These are phyloP conservation scores for Felis chaus DNA, from an alignment of 2,113 vertebrate species.

Conservation along the genomic window DNA sequence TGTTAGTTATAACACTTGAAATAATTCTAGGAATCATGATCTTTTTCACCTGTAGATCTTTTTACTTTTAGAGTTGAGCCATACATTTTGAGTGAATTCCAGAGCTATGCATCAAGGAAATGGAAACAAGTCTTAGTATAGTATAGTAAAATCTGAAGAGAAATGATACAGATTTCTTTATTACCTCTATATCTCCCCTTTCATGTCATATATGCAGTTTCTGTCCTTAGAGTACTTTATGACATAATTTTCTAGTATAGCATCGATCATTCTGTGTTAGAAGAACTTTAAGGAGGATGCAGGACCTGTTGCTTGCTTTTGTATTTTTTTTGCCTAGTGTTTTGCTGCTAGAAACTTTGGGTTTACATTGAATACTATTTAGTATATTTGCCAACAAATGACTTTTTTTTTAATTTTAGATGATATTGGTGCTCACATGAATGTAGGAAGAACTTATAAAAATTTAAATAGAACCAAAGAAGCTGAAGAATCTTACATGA, in stretches of 20 bases:
- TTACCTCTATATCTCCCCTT: not conserved
- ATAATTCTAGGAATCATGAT: not conserved
- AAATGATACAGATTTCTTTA: not conserved
- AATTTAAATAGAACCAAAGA: conserved; percentile 97
- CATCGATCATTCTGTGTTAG: not conserved
- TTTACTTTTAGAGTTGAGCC: conserved; percentile 14
- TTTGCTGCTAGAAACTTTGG: not conserved
- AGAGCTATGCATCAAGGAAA: conserved; percentile 1
- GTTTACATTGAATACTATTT: not conserved
- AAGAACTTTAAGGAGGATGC: conserved; percentile 18
- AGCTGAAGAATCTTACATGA: conserved; percentile 96
- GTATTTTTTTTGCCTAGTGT: not conserved
- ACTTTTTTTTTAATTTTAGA: conserved; percentile 83
- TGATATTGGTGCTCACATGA: conserved; percentile 99
- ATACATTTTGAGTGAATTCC: conserved; percentile 19
- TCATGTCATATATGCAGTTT: not conserved
- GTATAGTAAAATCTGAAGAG: conserved; percentile 6
- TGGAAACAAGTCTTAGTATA: not conserved
- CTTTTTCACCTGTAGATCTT: conserved; percentile 8
- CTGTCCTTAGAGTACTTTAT: not conserved
- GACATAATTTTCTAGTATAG: not conserved
- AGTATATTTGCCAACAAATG: conserved; percentile 36
- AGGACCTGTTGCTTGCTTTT: not conserved
- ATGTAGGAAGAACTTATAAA: conserved; percentile 99
- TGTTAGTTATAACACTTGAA: not conserved